These are phyloP conservation scores for Cybosia mesomella DNA, from an alignment of 2,888 invertebrate genomes.

Conservation along the genomic window DNA sequence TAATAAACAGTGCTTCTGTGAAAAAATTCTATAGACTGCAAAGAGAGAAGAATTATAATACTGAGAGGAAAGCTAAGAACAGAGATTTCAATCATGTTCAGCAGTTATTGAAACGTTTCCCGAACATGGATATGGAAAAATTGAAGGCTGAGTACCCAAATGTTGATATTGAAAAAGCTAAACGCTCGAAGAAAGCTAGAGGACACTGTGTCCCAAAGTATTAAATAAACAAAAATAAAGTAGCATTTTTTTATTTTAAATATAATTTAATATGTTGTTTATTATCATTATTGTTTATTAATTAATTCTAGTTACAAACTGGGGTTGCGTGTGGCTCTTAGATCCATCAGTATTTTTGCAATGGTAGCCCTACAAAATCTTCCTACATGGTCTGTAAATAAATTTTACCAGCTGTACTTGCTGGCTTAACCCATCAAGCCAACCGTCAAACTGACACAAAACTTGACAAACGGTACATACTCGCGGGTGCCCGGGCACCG, in stretches of 20 bases:
- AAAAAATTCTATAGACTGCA: slow-evolving; percentile 85
- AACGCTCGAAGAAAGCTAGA: slow-evolving; percentile 84
- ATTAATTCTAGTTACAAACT: slow-evolving; percentile 11
- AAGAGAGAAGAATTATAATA: slow-evolving; percentile 89
- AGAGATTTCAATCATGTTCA: slow-evolving; percentile 90
- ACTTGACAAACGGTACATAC: no score
- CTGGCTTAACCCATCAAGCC: no score
- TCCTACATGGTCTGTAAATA: not conserved
- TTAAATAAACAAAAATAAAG: slow-evolving; percentile 51
- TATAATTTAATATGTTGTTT: no score
- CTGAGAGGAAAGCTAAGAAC: slow-evolving; percentile 86
- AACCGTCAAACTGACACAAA: no score
- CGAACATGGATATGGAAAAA: slow-evolving; percentile 90
- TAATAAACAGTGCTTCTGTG: slow-evolving; percentile 87
- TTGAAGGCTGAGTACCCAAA: slow-evolving; percentile 91
- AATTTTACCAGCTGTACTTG: not conserved
- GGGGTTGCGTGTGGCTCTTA: not conserved
- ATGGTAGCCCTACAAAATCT: not conserved
- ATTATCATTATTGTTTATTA: slow-evolving; percentile 19
- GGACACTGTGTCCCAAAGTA: slow-evolving; percentile 88
- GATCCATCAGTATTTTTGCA: not conserved
- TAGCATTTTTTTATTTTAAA: slow-evolving; percentile 29
- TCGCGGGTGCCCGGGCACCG: no score
- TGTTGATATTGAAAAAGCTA: slow-evolving; percentile 91
- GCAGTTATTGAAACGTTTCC: slow-evolving; percentile 91